A percentile compares a stretch with the other conserved stretches of the same genome.
Evolutionary conservation across 1,140 invertebrate genomes (phyloP).

Genomic region (Ooceraea biroi): DNA sequence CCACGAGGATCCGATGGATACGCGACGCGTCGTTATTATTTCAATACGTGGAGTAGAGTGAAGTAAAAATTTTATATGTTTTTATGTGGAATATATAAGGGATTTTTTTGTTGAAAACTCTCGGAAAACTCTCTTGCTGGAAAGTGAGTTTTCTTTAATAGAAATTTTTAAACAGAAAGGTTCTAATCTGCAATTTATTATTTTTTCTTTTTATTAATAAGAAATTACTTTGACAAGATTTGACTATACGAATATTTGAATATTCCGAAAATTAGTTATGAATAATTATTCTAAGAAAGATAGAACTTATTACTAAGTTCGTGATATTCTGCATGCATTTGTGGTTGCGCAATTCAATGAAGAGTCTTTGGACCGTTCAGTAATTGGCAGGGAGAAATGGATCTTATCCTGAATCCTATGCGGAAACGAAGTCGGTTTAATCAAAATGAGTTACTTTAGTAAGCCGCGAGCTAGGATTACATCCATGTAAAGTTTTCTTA

Average conservation of each 20-base stretch:
- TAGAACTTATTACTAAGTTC: background rate
- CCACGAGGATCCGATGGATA: background rate
- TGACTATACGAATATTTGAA: background rate
- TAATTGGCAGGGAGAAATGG: constrained; percentile 22
- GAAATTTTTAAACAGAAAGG: too few species aligned
- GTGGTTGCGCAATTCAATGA: background rate
- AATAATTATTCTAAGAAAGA: constrained; percentile 1
- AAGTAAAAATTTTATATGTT: background rate
- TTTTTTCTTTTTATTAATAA: too few species aligned
- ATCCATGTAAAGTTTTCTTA: constrained; percentile 47
- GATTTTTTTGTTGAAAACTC: too few species aligned
- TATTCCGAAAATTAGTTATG: too few species aligned
- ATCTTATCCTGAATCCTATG: constrained; percentile 15
- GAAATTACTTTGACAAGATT: background rate
- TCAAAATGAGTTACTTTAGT: constrained; percentile 45
- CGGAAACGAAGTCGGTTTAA: constrained; percentile 27
- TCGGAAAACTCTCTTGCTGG: too few species aligned
- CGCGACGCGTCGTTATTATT: background rate
- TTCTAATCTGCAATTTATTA: too few species aligned
- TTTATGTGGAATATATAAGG: background rate
- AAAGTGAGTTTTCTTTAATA: too few species aligned
- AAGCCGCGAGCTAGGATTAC: constrained; percentile 50
- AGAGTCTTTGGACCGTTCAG: background rate
- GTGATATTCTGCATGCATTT: background rate
- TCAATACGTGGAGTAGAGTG: background rate